These are phyloP conservation scores for Caenorhabditis latens DNA, from an alignment of 1,140 invertebrate genomes.

Conservation along the genomic window DNA sequence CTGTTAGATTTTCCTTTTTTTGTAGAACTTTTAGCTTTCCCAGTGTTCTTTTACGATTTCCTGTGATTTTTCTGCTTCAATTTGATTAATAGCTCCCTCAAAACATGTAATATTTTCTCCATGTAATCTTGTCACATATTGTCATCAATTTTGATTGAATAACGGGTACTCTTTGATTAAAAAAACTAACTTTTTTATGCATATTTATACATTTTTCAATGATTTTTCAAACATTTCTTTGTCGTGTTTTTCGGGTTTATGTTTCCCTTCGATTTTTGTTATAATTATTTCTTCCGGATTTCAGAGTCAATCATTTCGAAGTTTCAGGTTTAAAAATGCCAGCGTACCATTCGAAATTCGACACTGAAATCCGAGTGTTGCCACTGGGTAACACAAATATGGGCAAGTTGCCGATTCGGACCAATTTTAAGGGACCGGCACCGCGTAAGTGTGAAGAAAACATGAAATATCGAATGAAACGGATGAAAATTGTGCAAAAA, in stretches of 20 bases:
- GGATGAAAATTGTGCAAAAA: too few species aligned
- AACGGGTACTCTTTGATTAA: background rate
- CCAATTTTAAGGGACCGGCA: constrained; percentile 89
- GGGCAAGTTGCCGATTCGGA: constrained; percentile 89
- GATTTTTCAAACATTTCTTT: background rate
- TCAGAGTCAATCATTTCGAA: too few species aligned
- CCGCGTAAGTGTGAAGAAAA: constrained; percentile 79
- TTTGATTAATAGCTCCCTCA: background rate
- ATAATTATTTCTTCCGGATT: too few species aligned
- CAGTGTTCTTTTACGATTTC: too few species aligned
- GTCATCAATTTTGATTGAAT: background rate
- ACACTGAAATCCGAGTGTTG: constrained; percentile 78
- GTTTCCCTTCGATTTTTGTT: too few species aligned
- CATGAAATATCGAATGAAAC: background rate
- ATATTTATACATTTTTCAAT: background rate
- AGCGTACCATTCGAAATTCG: constrained; percentile 95
- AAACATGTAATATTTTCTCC: background rate
- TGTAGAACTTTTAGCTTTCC: background rate
- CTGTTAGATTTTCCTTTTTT: too few species aligned
- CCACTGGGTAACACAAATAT: constrained; percentile 87
- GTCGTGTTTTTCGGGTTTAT: background rate
- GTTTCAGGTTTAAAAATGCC: constrained; percentile 75
- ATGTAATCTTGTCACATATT: background rate
- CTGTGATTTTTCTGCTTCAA: background rate
- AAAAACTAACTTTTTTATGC: background rate